Conservation (phyloP, 2,113 vertebrate species). For the Phrynosoma platyrhinos region DNA sequence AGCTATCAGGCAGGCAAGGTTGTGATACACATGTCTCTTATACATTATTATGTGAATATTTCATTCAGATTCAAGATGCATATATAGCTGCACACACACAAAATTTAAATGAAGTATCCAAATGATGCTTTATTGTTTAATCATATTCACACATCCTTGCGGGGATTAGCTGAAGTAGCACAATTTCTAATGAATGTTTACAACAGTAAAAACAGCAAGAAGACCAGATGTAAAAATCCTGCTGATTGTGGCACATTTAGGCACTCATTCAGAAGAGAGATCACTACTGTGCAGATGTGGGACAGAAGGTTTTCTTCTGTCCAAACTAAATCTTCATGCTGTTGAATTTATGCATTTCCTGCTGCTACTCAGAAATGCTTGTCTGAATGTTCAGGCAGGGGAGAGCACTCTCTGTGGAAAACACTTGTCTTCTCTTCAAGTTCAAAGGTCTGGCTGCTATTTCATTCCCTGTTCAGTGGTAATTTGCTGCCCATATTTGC, state of each 20-base stretch:
- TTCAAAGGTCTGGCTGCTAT: conserved; percentile 69
- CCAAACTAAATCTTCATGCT: conserved; percentile 57
- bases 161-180: conserved; percentile 58
- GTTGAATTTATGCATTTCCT: conserved; percentile 76
- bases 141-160: conserved; percentile 30
- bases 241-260: conserved; percentile 55
- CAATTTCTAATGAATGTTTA: conserved; percentile 66
- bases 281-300: conserved; percentile 50
- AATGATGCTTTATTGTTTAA: conserved; percentile 39
- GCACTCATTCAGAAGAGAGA: conserved; percentile 68
- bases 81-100: too few species aligned
- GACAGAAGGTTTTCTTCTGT: conserved; percentile 61
- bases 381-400: conserved; percentile 64
- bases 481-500: conserved; percentile 71
- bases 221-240: conserved; percentile 53
- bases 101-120: conserved; percentile 36
- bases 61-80: not conserved
- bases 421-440: conserved; percentile 58
- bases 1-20: not conserved
- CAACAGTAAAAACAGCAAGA: conserved; percentile 48
- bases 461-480: conserved; percentile 58
- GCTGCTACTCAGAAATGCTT: conserved; percentile 68
- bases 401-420: conserved; percentile 55
- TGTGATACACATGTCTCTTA: not conserved
- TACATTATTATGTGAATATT: not conserved